A percentile compares a stretch with the other conserved stretches of the same genome.
Conservation (phyloP, 2,797 vertebrate genomes). For the Tapera naevia region DNA sequence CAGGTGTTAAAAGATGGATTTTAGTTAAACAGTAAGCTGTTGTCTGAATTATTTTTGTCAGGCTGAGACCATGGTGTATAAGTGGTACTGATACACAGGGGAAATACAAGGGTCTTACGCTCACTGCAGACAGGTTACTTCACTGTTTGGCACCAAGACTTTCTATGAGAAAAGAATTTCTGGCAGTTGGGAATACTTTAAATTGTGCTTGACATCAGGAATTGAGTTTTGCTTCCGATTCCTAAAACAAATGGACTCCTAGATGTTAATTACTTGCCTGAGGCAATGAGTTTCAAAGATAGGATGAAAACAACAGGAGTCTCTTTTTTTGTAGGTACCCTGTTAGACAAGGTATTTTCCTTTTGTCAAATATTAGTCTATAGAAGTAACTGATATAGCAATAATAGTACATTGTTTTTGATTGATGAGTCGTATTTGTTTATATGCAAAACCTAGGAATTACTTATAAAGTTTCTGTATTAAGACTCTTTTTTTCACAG, state of each 20-base stretch:
- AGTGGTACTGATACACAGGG: background rate
- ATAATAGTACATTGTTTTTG: constrained; percentile 16
- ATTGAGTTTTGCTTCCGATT: constrained; percentile 36
- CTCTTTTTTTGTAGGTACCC: background rate
- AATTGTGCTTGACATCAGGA: constrained; percentile 23
- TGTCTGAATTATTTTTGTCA: background rate
- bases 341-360: constrained; percentile 19
- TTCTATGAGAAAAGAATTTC: background rate
- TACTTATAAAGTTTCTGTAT: constrained; percentile 46
- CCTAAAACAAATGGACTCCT: constrained; percentile 24
- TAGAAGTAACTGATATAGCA: constrained; percentile 17
- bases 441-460: constrained; percentile 42
- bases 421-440: constrained; percentile 54
- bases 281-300: constrained; percentile 6
- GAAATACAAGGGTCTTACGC: background rate
- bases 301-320: background rate
- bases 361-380: constrained; percentile 13
- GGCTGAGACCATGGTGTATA: background rate
- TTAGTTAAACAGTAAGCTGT: background rate
- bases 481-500: constrained; percentile 47
- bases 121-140: background rate
- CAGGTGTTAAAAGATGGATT: background rate
- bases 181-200: background rate
- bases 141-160: background rate
- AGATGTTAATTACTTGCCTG: constrained; percentile 30